Percentiles rank a stretch among this genome's conserved stretches.
Evolutionary conservation across 2,113 vertebrate genomes (phyloP).

Genomic region (Nettapus auritus): DNA sequence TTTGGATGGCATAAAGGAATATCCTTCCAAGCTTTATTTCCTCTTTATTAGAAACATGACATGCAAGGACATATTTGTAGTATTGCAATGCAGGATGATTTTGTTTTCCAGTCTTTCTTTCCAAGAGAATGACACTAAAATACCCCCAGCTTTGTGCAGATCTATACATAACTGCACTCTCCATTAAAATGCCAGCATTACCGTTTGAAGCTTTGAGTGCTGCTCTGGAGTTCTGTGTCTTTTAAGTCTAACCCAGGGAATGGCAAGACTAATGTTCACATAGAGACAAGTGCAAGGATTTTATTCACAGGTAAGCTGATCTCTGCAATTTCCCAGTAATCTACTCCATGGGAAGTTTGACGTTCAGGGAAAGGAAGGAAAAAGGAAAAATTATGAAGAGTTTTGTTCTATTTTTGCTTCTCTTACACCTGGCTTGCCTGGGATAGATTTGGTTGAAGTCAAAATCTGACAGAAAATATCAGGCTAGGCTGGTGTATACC

Average conservation of each 20-base stretch:
- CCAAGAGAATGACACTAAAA: neutral
- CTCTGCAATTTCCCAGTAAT: neutral
- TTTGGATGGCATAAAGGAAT: neutral
- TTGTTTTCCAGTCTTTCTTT: neutral
- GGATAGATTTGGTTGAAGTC: neutral
- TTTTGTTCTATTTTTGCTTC: neutral
- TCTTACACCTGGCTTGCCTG: neutral
- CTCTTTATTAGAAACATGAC: conserved; percentile 29
- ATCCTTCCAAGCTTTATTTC: conserved; percentile 18
- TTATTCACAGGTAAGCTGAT: neutral
- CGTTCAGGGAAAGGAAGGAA: neutral
- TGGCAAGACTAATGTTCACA: neutral
- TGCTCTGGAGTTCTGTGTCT: neutral
- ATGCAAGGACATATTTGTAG: neutral
- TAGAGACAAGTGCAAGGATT: neutral
- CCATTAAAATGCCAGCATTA: neutral
- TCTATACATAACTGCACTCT: neutral
- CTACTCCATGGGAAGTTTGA: neutral
- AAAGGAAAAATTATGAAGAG: neutral
- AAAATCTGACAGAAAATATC: neutral
- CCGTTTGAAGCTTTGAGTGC: neutral
- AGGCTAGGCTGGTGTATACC: neutral
- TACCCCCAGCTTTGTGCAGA: neutral
- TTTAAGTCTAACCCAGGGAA: neutral
- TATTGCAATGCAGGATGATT: neutral